phyloP scores from a whole-genome alignment of 2,113 vertebrate genomes.

The Oplegnathus fasciatus region DNA sequence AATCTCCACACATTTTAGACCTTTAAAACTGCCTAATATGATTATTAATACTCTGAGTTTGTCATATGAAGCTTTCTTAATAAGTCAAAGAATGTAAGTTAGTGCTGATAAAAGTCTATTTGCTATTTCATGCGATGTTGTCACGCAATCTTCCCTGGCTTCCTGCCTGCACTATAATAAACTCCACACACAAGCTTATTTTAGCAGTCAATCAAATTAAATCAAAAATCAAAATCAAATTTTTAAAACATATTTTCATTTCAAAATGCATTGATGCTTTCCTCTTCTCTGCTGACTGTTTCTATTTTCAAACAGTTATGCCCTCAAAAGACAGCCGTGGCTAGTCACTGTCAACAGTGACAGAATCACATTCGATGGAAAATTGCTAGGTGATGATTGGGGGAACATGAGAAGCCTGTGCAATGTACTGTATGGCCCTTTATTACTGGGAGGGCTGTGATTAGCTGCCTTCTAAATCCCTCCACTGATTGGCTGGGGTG shows the following conservation, averaged over 20 bases:
- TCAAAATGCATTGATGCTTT: background rate
- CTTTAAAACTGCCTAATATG: background rate
- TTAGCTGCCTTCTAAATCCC: constrained; percentile 61
- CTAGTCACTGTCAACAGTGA: constrained; percentile 24
- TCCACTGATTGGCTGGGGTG: constrained; percentile 63
- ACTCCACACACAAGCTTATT: background rate
- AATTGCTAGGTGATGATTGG: constrained; percentile 49
- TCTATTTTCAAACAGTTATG: constrained; percentile 39
- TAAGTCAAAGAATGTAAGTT: background rate
- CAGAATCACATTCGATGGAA: constrained; percentile 45
- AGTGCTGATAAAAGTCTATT: background rate
- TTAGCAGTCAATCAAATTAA: background rate
- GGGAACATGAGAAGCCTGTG: constrained; percentile 60
- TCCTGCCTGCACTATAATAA: background rate
- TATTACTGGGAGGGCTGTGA: constrained; percentile 58
- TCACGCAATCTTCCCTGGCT: background rate
- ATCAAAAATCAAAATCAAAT: too few relatives aligned
- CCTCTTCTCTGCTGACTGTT: background rate
- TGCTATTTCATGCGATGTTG: background rate
- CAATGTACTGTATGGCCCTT: constrained; percentile 53
- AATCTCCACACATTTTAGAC: background rate
- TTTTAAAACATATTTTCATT: background rate
- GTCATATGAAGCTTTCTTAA: background rate
- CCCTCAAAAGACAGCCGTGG: background rate
- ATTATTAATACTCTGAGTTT: too few relatives aligned